Conservation (phyloP, 1,140 invertebrate species). For the Heliothis virescens region DNA sequence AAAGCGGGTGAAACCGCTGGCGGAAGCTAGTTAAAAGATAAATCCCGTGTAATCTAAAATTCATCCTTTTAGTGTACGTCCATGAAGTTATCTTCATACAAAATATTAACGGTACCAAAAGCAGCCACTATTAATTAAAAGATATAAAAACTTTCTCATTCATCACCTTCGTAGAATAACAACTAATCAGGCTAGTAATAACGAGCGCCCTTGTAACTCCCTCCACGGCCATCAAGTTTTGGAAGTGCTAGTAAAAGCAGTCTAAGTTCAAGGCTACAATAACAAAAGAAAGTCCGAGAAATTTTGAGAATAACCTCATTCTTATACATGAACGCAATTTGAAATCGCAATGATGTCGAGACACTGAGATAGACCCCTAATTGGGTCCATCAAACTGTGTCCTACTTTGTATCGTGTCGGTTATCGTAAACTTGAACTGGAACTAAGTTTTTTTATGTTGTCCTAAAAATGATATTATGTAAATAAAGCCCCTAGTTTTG, state of each 20-base stretch:
- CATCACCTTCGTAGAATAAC: too few species aligned
- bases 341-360: slow-evolving; percentile 2
- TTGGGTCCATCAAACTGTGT: slow-evolving; percentile 10
- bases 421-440: slow-evolving; percentile 12
- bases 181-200: too few species aligned
- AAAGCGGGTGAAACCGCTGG: too few species aligned
- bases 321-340: slow-evolving; percentile 27
- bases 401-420: background rate
- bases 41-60: too few species aligned
- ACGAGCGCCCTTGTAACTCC: too few species aligned
- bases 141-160: too few species aligned
- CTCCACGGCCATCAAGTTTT: too few species aligned
- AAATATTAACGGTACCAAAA: too few species aligned
- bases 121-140: too few species aligned
- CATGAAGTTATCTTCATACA: too few species aligned
- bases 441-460: slow-evolving; percentile 23
- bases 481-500: background rate
- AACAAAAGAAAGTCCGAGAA: slow-evolving; percentile 8
- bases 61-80: too few species aligned
- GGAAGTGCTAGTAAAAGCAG: background rate
- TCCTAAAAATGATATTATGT: background rate
- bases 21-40: too few species aligned
- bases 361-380: slow-evolving; percentile 26
- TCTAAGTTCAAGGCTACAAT: background rate
- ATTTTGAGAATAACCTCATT: slow-evolving; percentile 15